Conservation (phyloP, 2,888 invertebrate species). For the Drosophila parthenogenetica region DNA sequence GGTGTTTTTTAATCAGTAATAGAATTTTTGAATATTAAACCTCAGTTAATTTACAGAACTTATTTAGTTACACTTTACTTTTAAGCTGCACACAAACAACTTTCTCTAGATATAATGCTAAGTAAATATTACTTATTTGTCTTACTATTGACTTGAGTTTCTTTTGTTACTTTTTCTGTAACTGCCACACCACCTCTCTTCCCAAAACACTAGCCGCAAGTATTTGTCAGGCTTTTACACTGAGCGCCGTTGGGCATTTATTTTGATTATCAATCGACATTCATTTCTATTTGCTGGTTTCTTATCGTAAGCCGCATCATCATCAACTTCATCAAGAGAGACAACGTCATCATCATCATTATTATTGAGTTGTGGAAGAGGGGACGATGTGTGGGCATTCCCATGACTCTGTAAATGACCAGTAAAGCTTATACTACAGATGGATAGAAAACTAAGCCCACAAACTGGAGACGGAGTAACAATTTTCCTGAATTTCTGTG, state of each 20-base stretch:
- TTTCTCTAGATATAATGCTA: neutral
- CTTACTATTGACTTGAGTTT: neutral
- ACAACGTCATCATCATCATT: constrained; percentile 15
- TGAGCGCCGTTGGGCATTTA: constrained; percentile 74
- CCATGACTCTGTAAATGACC: constrained; percentile 59
- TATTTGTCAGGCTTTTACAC: constrained; percentile 50
- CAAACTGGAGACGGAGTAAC: constrained; percentile 10
- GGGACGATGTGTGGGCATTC: neutral
- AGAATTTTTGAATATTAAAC: too few species aligned
- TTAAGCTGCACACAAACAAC: neutral
- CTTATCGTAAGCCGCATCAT: constrained; percentile 73
- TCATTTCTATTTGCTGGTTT: constrained; percentile 83
- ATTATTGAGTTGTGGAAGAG: constrained; percentile 1
- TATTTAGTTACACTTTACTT: too few species aligned
- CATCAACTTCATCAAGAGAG: constrained; percentile 25
- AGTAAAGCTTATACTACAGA: constrained; percentile 42
- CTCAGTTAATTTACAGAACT: too few species aligned
- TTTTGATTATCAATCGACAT: constrained; percentile 85
- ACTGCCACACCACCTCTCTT: neutral
- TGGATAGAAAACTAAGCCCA: constrained; percentile 50
- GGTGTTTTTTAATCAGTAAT: too few species aligned
- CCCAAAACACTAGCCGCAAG: constrained; percentile 3
- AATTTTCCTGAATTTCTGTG: constrained; percentile 42
- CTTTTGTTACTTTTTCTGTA: neutral
- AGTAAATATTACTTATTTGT: constrained; percentile 1